Conservation (phyloP, 2,797 vertebrate species). For the Trachops cirrhosus region DNA sequence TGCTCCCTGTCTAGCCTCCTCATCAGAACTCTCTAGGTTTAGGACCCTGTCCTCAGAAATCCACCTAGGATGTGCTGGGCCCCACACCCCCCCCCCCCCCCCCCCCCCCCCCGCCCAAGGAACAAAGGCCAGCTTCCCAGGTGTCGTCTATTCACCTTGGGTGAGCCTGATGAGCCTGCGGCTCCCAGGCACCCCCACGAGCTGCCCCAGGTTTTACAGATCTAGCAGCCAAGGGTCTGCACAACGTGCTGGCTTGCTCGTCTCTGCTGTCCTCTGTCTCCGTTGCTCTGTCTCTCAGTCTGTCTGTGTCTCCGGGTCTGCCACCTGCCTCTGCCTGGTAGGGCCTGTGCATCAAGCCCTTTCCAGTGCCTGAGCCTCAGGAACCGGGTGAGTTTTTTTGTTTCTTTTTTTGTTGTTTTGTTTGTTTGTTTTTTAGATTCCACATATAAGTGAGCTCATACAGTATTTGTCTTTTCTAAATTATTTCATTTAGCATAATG, state of each 20-base stretch:
- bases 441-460: not conserved
- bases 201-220: accelerated
- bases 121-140: accelerated
- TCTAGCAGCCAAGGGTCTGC: accelerated
- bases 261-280: not conserved
- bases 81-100: accelerated
- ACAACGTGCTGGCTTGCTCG: not conserved
- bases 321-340: too few relatives aligned
- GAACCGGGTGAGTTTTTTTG: not conserved
- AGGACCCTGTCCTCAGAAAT: not conserved
- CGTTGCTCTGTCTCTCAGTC: not conserved
- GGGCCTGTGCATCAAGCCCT: accelerated
- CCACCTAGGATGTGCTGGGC: accelerated
- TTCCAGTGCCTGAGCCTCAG: not conserved
- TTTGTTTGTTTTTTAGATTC: not conserved
- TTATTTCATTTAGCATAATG: not conserved
- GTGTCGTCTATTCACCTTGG: accelerated
- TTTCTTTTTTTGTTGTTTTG: not conserved
- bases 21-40: not conserved
- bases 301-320: not conserved
- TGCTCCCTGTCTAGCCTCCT: accelerated
- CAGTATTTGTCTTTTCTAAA: not conserved
- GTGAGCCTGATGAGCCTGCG: not conserved
- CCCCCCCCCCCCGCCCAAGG: accelerated
- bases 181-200: accelerated